Evolutionary conservation across 2,888 invertebrate genomes (phyloP).

Genomic region (Thereva nobilitata): DNA sequence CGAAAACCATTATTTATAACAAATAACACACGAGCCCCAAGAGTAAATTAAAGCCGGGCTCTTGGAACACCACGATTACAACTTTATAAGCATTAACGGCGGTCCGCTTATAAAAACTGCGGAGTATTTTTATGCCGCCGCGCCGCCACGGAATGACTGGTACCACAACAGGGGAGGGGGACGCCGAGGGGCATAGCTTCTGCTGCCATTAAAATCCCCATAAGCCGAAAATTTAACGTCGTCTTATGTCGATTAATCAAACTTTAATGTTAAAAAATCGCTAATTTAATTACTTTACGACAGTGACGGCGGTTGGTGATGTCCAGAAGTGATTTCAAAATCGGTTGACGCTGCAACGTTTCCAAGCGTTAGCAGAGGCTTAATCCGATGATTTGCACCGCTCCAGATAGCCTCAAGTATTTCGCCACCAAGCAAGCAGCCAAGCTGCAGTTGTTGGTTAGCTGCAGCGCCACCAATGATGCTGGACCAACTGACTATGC

Average conservation of each 20-base stretch:
- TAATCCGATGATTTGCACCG: constrained; percentile 29
- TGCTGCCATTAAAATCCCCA: constrained; percentile 18
- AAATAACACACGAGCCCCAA: no score
- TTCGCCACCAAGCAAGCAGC: constrained; percentile 3
- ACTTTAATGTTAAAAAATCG: constrained; percentile 39
- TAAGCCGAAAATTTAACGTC: constrained; percentile 40
- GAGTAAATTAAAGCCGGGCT: no score
- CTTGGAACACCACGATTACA: no score
- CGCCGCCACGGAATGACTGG: neutral
- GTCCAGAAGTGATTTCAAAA: constrained; percentile 20
- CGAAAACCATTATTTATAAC: no score
- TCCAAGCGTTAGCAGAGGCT: constrained; percentile 3
- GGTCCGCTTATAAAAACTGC: no score
- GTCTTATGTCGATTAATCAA: constrained; percentile 41
- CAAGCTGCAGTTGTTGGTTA: neutral
- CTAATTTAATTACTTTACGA: constrained; percentile 36
- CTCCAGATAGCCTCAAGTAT: constrained; percentile 22
- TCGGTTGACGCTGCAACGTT: constrained; percentile 1
- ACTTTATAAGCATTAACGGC: no score
- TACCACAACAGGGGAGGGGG: constrained; percentile 1
- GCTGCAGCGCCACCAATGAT: no score
- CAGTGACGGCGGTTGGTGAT: constrained; percentile 2
- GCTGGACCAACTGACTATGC: no score
- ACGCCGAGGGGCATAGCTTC: neutral
- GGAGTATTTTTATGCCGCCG: no score